Conservation (phyloP, 2,888 invertebrate species). For the Cylloceria caligata region DNA sequence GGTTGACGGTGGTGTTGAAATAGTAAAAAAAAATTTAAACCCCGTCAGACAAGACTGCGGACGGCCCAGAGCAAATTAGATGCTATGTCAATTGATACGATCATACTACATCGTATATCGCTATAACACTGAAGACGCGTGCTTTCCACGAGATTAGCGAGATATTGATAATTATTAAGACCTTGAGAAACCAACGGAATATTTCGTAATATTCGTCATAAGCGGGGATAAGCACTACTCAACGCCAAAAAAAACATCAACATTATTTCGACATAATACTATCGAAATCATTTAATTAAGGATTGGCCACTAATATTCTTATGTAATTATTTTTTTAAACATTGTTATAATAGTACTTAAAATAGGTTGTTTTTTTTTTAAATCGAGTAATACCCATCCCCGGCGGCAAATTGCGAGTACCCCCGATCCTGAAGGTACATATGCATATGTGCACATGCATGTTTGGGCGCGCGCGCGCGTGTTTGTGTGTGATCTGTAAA, state of each 20-base stretch:
- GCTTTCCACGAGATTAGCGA: slow-evolving; percentile 29
- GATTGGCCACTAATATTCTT: background rate
- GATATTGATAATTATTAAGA: slow-evolving; percentile 26
- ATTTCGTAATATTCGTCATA: slow-evolving; percentile 19
- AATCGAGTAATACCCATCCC: slow-evolving; percentile 4
- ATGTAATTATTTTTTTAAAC: slow-evolving; percentile 4
- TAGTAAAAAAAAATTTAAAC: slow-evolving; percentile 10
- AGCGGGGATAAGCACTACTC: background rate
- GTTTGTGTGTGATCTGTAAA: slow-evolving; percentile 56
- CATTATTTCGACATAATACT: background rate
- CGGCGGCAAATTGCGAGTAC: background rate
- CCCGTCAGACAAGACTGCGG: slow-evolving; percentile 27
- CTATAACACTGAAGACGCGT: slow-evolving; percentile 28
- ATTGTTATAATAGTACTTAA: slow-evolving; percentile 37
- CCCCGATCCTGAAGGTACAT: slow-evolving; percentile 11
- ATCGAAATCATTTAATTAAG: background rate
- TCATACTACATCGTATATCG: slow-evolving; percentile 30
- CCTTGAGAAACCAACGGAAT: slow-evolving; percentile 26
- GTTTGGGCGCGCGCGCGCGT: no score
- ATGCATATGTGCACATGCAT: slow-evolving; percentile 24
- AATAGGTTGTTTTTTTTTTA: slow-evolving; percentile 21
- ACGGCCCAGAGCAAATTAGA: slow-evolving; percentile 36
- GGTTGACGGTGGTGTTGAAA: background rate
- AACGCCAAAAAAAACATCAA: slow-evolving; percentile 1
- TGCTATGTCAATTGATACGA: slow-evolving; percentile 46